Conservation (phyloP, 2,797 vertebrate species). For the Leptoclinus maculatus region DNA sequence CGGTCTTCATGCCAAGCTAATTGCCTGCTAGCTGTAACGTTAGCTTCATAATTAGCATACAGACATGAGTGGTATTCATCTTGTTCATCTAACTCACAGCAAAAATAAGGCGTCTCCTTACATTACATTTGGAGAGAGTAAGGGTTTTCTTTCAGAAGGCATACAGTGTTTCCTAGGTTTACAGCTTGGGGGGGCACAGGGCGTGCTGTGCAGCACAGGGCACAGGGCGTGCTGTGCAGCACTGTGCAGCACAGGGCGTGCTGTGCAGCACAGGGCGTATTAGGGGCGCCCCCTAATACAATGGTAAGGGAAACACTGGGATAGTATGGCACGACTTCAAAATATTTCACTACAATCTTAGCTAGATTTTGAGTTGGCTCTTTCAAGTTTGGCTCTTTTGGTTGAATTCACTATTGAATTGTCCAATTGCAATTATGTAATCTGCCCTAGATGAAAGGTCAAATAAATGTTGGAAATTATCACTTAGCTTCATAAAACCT, state of each 20-base stretch:
- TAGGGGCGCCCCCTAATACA: too few species aligned
- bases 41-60: neutral
- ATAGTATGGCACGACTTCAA: conserved; percentile 17
- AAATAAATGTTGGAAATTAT: conserved; percentile 29
- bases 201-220: too few species aligned
- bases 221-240: too few species aligned
- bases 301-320: too few species aligned
- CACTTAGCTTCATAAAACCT: conserved; percentile 20
- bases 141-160: neutral
- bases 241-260: too few species aligned
- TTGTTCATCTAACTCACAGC: neutral
- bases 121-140: neutral
- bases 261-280: too few species aligned
- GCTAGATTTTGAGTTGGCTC: neutral
- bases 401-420: neutral
- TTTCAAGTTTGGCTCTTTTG: conserved; percentile 12
- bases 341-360: neutral
- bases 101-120: neutral
- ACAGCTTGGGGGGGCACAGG: too few species aligned
- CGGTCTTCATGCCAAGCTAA: neutral
- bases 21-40: neutral
- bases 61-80: neutral
- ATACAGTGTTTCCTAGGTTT: too few species aligned
- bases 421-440: neutral
- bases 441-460: conserved; percentile 1